Conservation (phyloP, 1,140 invertebrate genomes). For the Papilio polytes region DNA sequence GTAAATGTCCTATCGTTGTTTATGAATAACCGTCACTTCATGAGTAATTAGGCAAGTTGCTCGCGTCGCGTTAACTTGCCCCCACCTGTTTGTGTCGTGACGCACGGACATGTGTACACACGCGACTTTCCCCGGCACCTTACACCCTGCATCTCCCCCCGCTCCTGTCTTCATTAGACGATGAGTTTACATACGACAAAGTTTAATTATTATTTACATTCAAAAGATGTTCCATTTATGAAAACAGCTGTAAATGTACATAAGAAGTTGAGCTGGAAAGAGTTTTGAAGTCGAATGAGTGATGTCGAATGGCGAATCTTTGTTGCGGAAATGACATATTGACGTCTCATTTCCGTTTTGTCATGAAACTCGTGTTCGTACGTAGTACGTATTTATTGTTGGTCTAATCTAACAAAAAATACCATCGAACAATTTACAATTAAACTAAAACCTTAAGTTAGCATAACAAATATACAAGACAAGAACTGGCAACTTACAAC, state of each 20-base stretch:
- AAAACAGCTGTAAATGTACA: background rate
- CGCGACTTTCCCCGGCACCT: slow-evolving; percentile 12
- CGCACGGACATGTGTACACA: slow-evolving; percentile 22
- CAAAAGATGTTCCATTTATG: slow-evolving; percentile 24
- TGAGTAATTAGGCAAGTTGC: slow-evolving; percentile 69
- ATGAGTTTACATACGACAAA: slow-evolving; percentile 16
- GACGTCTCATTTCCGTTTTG: slow-evolving; percentile 4
- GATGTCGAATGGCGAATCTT: background rate
- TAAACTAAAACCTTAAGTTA: background rate
- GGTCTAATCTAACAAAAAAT: background rate
- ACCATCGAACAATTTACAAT: background rate
- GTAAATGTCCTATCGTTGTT: slow-evolving; percentile 43
- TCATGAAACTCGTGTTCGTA: background rate
- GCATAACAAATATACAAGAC: background rate
- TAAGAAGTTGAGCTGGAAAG: background rate
- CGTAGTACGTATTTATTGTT: background rate
- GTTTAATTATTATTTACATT: slow-evolving; percentile 36
- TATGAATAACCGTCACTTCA: slow-evolving; percentile 51
- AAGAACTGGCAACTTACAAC: background rate
- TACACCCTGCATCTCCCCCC: background rate
- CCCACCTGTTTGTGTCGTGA: slow-evolving; percentile 49
- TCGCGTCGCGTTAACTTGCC: slow-evolving; percentile 59
- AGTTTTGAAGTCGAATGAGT: background rate
- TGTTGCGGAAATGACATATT: background rate
- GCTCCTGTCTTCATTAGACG: slow-evolving; percentile 25